Base-by-base conservation (phyloP, 2,888 invertebrate genomes). In the Platycheirus rosarum region DNA sequence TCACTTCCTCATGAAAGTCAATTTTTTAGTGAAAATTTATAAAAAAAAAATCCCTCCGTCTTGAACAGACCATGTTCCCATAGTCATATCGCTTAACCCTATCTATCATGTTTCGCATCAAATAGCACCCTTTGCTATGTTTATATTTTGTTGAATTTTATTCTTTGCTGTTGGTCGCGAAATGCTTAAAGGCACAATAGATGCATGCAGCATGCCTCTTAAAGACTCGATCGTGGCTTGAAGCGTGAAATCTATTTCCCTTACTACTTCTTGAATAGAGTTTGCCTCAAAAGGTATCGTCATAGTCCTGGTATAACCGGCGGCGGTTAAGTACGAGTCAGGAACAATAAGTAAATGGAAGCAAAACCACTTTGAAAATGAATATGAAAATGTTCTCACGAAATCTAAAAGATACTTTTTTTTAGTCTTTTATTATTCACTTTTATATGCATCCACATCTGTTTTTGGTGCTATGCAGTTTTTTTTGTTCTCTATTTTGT, bases 61-160 rank as follows among this genome's bases (percentile, higher is more conserved):
- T 49, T 29, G 13, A 48, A 32, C 65, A 48, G 18, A 35, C 37
- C 40, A 46, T 18, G 46, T 71, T 71, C 60, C 29, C 77, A 71
- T 69, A 16, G 44, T 53, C 70, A 63, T 77, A 65, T 71, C 78
- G 68, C 35, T 79, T 62, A 79, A 68, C 68, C 74, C 53, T 63
- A 69, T 79, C 69, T 79, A 74, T 74, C 69, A 69, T 79, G 79
- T 74, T 74, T 79, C 74, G 79, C 79, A 74, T 79, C 79, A 57
- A 74, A 74, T 69, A 57, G 74, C 74, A 79, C 79, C 79, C 79
- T 74, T 29, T 53, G 14, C 65, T 57, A 49, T 46, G 14, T 37
- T 13, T 55, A n/a, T 29, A 40, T 11, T 37, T 40, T 55, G 2
- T 2, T 42, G 7, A 2, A 46, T 13, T 26, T 32, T 20, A 9